These are phyloP conservation scores for Atrichornis clamosus DNA, from an alignment of 2,113 vertebrate genomes.

Conservation along the genomic window DNA sequence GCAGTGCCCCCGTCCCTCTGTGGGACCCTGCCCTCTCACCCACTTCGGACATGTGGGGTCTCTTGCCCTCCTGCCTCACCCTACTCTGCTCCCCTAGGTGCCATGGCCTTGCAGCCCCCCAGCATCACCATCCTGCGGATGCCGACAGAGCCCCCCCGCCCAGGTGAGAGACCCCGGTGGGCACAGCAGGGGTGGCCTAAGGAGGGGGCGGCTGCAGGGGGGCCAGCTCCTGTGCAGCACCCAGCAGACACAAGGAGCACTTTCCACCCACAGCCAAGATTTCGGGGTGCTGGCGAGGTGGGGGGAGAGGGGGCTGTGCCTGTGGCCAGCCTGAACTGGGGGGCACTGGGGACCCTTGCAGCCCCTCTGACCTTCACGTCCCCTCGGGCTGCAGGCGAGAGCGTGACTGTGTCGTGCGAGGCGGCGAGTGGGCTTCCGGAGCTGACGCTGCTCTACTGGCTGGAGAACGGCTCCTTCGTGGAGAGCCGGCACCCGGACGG, in stretches of 20 bases:
- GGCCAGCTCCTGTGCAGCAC: neutral
- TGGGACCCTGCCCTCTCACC: neutral
- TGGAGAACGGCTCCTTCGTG: neutral
- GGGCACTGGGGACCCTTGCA: too few relatives aligned
- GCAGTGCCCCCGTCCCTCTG: neutral
- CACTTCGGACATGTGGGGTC: neutral
- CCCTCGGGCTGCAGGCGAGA: neutral
- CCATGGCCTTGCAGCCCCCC: neutral
- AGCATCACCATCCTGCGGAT: neutral
- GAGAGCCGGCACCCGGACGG: neutral
- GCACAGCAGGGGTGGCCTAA: neutral
- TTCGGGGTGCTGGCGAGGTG: neutral
- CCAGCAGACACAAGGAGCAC: neutral
- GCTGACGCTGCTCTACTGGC: slow-evolving; percentile 8
- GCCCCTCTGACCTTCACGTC: fast-evolving
- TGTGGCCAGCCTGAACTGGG: neutral
- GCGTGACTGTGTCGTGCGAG: neutral
- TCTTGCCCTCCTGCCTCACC: neutral
- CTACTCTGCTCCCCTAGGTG: neutral
- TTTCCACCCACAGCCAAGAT: neutral
- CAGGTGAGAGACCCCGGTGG: neutral
- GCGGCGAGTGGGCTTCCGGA: neutral
- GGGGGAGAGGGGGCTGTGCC: neutral
- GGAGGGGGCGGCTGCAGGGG: neutral
- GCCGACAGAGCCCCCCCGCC: neutral